Percentiles rank a stretch among this genome's conserved stretches.
Evolutionary conservation across 2,888 invertebrate genomes (phyloP).

Genomic region (Ectobius pallidus): DNA sequence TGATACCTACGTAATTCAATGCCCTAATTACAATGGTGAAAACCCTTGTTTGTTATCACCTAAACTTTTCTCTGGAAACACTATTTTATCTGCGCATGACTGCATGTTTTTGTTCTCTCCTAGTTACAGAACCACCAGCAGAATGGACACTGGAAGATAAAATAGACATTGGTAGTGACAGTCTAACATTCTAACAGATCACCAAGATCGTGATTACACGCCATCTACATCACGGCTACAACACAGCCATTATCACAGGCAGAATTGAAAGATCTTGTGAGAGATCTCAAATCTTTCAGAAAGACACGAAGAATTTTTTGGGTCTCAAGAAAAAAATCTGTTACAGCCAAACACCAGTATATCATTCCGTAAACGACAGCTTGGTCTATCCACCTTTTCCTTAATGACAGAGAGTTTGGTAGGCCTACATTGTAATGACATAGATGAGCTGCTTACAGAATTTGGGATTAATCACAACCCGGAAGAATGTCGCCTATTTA

Average conservation of each 20-base stretch:
- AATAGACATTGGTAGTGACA: slow-evolving; percentile 1
- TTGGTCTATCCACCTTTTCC: neutral
- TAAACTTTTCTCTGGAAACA: no score
- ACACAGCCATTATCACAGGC: neutral
- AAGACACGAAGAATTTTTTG: neutral
- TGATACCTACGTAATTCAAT: no score
- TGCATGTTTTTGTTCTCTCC: no score
- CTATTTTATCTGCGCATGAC: no score
- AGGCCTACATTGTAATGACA: neutral
- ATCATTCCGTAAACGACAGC: neutral
- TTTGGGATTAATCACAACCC: no score
- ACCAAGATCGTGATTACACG: no score
- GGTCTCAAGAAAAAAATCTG: neutral
- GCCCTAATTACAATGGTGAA: no score
- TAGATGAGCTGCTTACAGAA: no score
- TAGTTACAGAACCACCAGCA: no score
- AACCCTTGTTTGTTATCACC: no score
- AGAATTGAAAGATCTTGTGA: neutral
- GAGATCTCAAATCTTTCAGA: neutral
- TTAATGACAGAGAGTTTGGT: slow-evolving; percentile 9
- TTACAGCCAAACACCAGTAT: slow-evolving; percentile 8
- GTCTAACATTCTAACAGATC: neutral
- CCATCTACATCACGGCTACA: neutral
- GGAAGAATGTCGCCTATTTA: no score
- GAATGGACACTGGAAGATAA: slow-evolving; percentile 1